Percentiles rank a stretch among this genome's conserved stretches.
phyloP scores from a whole-genome alignment of 1,140 invertebrate species.

The Lycorma delicatula region DNA sequence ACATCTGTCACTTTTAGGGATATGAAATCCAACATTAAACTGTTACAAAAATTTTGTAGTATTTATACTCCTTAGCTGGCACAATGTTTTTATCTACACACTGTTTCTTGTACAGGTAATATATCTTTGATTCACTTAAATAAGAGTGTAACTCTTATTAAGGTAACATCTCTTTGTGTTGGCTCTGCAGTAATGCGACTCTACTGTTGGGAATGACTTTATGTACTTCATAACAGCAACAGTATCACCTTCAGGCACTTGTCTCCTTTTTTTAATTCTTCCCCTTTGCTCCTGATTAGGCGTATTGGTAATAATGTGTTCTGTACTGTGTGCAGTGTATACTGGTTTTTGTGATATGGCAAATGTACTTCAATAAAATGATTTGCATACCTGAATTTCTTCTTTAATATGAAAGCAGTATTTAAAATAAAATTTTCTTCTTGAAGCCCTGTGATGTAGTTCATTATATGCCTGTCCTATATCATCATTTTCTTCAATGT shows the following conservation, averaged over 20 bases:
- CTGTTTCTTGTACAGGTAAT: background rate
- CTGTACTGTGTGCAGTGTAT: conserved; percentile 1
- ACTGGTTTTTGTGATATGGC: conserved; percentile 2
- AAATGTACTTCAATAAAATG: background rate
- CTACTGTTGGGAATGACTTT: background rate
- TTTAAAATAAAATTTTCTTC: background rate
- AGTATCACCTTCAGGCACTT: background rate
- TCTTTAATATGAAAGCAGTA: conserved; percentile 2
- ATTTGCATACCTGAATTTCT: conserved; percentile 1
- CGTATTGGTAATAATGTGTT: background rate
- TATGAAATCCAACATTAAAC: conserved; percentile 15
- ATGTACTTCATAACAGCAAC: background rate
- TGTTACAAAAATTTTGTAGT: too few relatives aligned
- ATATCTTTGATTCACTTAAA: background rate
- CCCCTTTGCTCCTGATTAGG: conserved; percentile 1
- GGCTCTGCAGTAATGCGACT: background rate
- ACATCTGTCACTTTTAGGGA: conserved; percentile 12
- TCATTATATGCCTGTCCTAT: background rate
- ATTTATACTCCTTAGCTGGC: background rate
- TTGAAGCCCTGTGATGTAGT: background rate
- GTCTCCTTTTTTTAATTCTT: background rate
- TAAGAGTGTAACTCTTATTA: too few relatives aligned
- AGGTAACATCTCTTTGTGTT: background rate
- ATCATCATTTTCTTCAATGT: background rate
- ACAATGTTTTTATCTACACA: background rate